phyloP scores from a whole-genome alignment of 2,113 vertebrate genomes.

The Dryoscopus gambensis region DNA sequence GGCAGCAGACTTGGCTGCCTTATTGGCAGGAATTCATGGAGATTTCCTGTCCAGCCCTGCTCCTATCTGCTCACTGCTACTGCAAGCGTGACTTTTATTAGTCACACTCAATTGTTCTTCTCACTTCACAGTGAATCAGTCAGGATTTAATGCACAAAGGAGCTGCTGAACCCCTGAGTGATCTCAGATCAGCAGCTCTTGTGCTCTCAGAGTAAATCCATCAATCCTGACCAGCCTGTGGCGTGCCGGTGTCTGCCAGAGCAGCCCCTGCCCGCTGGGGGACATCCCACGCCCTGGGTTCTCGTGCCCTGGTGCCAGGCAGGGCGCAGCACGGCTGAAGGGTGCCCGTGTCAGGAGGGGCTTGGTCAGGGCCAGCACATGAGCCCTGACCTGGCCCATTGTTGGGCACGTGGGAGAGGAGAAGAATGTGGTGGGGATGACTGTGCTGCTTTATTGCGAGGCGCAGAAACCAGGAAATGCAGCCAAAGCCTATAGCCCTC shows the following conservation, averaged over 20 bases:
- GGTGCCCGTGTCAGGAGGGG: neutral
- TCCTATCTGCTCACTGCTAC: neutral
- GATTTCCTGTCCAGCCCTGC: neutral
- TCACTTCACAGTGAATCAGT: neutral
- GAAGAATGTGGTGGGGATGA: neutral
- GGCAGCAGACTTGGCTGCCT: neutral
- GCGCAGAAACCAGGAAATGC: neutral
- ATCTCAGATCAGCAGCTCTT: neutral
- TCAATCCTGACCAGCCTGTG: neutral
- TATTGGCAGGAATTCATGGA: neutral
- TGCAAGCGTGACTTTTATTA: neutral
- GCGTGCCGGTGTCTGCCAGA: neutral
- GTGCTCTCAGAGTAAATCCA: neutral
- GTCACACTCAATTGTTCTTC: neutral
- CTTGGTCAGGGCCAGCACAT: fast-evolving
- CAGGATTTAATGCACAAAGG: neutral
- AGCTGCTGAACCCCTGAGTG: neutral
- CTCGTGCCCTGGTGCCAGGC: neutral
- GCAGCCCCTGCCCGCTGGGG: neutral
- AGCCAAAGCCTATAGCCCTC: neutral
- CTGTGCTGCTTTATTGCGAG: neutral
- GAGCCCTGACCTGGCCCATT: neutral
- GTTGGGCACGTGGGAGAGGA: neutral
- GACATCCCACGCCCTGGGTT: neutral
- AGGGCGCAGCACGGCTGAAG: neutral